Percentiles rank a stretch among this genome's conserved stretches.
Evolutionary conservation across 2,113 vertebrate genomes (phyloP).

Genomic region (Hemiscyllium ocellatum): DNA sequence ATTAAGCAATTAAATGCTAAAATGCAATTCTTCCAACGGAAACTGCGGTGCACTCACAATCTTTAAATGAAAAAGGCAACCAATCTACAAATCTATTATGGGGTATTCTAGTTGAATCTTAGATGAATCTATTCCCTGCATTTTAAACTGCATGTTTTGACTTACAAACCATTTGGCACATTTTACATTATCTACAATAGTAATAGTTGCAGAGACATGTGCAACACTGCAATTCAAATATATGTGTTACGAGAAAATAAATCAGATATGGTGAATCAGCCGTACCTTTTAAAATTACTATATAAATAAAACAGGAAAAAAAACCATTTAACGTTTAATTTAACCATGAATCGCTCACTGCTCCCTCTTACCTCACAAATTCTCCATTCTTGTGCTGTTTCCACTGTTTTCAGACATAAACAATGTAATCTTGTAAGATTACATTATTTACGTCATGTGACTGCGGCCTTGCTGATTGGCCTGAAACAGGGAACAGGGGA

Average conservation of each 20-base stretch:
- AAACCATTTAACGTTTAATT: not conserved
- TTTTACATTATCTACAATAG: not conserved
- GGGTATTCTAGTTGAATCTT: not conserved
- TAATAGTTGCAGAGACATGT: not conserved
- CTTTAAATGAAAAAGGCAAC: not conserved
- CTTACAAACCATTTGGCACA: not conserved
- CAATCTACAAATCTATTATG: not conserved
- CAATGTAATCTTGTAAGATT: constrained; percentile 34
- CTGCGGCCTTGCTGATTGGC: constrained; percentile 35
- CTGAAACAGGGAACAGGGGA: constrained; percentile 36
- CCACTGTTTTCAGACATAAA: constrained; percentile 38
- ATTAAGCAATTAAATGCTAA: not conserved
- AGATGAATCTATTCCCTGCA: not conserved
- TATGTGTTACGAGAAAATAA: not conserved
- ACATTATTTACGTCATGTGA: constrained; percentile 38
- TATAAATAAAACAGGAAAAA: not conserved
- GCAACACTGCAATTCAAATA: not conserved
- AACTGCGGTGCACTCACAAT: not conserved
- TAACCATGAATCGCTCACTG: constrained; percentile 22
- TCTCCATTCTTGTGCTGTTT: constrained; percentile 37
- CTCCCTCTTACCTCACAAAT: constrained; percentile 37
- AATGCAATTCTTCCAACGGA: not conserved
- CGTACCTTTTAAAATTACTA: not conserved
- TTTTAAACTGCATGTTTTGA: not conserved
- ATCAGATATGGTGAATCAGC: not conserved